A percentile compares a stretch with the other conserved stretches of the same genome.
Evolutionary conservation across 2,888 invertebrate species (phyloP).

Genomic region (Zaprionus lineosus): DNA sequence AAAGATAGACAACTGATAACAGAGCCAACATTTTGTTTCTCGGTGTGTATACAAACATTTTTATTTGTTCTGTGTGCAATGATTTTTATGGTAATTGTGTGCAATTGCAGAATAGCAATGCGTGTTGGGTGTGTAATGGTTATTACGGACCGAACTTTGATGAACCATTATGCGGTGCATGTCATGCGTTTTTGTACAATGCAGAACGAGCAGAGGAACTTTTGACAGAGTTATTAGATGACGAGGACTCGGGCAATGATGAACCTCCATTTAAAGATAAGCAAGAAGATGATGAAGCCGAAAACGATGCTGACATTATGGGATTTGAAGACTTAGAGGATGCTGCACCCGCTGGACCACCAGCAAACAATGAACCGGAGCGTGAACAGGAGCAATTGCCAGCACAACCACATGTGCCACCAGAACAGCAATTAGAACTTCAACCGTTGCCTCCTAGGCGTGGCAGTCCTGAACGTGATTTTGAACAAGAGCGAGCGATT

Average conservation of each 20-base stretch:
- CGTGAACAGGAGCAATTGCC: slow-evolving; percentile 17
- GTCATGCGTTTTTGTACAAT: slow-evolving; percentile 95
- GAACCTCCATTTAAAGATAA: slow-evolving; percentile 87
- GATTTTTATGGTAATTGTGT: background rate
- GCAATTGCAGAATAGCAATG: slow-evolving; percentile 75
- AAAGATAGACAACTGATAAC: slow-evolving; percentile 43
- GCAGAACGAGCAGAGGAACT: slow-evolving; percentile 83
- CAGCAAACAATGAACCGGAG: slow-evolving; percentile 34
- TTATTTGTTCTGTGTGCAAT: background rate
- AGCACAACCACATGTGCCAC: slow-evolving; percentile 7
- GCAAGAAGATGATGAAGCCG: slow-evolving; percentile 79
- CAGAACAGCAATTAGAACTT: slow-evolving; percentile 27
- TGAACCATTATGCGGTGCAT: slow-evolving; percentile 95
- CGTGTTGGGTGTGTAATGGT: slow-evolving; percentile 93
- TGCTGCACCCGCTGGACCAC: slow-evolving; percentile 61
- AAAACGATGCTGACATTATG: slow-evolving; percentile 76
- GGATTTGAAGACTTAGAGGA: slow-evolving; percentile 74
- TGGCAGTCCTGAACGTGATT: slow-evolving; percentile 58
- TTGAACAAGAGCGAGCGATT: slow-evolving; percentile 52
- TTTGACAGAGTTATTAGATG: slow-evolving; percentile 85
- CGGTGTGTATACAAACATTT: slow-evolving; percentile 65
- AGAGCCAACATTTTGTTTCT: slow-evolving; percentile 74
- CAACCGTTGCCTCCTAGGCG: slow-evolving; percentile 43
- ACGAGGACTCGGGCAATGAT: slow-evolving; percentile 97
- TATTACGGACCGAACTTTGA: slow-evolving; percentile 96